Evolutionary conservation across 2,888 invertebrate genomes (phyloP), one percentile per base, ranked within the genome.

Genomic region (Leptura quadrifasciata): DNA sequence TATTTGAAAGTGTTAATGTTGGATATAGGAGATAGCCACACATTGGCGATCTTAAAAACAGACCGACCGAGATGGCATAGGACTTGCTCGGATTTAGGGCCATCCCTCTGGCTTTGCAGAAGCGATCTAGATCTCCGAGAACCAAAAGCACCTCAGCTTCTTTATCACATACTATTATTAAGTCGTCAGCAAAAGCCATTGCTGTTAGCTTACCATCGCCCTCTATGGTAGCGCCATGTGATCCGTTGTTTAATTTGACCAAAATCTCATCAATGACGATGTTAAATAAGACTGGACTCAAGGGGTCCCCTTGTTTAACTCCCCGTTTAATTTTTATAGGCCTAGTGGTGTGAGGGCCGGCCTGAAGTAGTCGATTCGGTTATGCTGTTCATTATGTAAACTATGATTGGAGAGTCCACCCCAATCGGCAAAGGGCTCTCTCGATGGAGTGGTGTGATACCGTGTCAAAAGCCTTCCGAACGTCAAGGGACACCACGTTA

Each of bases 261-360:
- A 84, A 47, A 9, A 85, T 72, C 60, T 85, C 84, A 58, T 85
- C 85, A n/a, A 86, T 63, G 0, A 86, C 80, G 6, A 84, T 10
- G 39, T 85, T 85, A 24, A 85, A 85, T 0, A 84, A 70, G 0
- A 84, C 5, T 0, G 84, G 83, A 21, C 87, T 86, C 12, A 89
- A 75, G 0, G 88, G 88, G 76, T 89, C 88, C 0, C 89, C 89
- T 79, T 89, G 89, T 10, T 87, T 84, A 2, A 89, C 88, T 0
- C 88, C 88, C 20, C 86, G 82, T 0, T 20, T 55, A 1, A 84
- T 75, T 1, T 9, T 21, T 9, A 85, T 81, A 8, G 71, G n/a
- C n/a, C n/a, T n/a, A n/a, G 58, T 15, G 47, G n/a, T 0, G 76
- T 73, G 12, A 12, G 6, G 10, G 10, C 12, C 5, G 10, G 2